Percentiles rank a stretch among this genome's conserved stretches.
Conservation (phyloP, 1,140 invertebrate species). For the Zaprionus davidi region DNA sequence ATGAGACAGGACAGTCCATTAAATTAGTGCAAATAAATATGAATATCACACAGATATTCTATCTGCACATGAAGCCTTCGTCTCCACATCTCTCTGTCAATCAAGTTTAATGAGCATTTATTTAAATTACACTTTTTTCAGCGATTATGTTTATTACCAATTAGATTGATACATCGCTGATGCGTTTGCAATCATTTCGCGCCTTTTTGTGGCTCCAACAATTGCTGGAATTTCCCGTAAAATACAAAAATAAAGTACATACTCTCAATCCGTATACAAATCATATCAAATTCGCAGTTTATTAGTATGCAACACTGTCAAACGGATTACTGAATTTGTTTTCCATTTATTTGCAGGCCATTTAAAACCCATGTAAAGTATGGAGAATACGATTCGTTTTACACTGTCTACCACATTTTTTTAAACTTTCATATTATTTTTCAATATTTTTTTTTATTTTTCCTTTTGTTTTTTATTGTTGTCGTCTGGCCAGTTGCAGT, state of each 20-base stretch:
- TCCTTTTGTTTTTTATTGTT: slow-evolving; percentile 11
- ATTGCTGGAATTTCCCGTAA: background rate
- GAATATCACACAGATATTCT: background rate
- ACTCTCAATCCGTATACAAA: background rate
- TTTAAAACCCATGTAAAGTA: slow-evolving; percentile 1
- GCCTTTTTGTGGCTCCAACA: too few relatives aligned
- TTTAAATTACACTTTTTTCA: background rate
- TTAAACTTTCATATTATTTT: slow-evolving; percentile 41
- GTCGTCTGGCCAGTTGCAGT: slow-evolving; percentile 30
- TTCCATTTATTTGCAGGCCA: slow-evolving; percentile 11
- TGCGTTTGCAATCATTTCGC: background rate
- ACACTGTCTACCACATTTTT: background rate
- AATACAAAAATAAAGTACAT: background rate
- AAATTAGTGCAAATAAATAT: background rate
- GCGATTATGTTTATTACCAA: background rate
- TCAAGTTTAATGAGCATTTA: background rate
- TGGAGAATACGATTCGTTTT: background rate
- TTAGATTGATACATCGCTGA: background rate
- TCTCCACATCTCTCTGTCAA: background rate
- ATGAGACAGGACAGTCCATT: background rate
- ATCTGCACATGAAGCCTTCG: background rate
- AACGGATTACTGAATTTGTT: slow-evolving; percentile 31
- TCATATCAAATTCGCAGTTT: slow-evolving; percentile 28
- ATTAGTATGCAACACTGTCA: slow-evolving; percentile 10
- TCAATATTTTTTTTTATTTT: slow-evolving; percentile 15